phyloP scores from a whole-genome alignment of 2,113 vertebrate genomes.

The Anhinga anhinga region DNA sequence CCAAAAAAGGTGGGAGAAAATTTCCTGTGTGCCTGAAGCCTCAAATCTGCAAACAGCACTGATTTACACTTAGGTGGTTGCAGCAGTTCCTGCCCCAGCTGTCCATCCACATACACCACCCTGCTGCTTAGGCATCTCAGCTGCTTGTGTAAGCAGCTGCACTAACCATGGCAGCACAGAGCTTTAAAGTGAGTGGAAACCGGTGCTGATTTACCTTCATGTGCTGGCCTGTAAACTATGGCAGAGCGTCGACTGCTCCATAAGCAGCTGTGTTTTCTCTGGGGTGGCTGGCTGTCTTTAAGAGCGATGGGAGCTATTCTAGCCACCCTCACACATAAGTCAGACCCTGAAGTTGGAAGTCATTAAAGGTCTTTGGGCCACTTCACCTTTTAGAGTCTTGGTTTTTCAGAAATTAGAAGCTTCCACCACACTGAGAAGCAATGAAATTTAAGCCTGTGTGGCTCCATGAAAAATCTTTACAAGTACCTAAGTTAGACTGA shows the following conservation, averaged over 20 bases:
- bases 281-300: background rate
- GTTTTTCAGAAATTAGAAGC: background rate
- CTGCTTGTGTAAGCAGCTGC: background rate
- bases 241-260: accelerated
- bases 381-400: background rate
- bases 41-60: background rate
- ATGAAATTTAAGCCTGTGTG: background rate
- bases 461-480: background rate
- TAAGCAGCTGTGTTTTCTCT: background rate
- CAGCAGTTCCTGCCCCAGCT: background rate
- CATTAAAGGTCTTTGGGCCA: background rate
- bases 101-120: background rate
- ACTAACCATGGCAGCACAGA: background rate
- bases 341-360: background rate
- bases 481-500: background rate
- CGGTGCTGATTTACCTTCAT: background rate
- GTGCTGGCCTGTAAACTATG: background rate
- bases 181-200: background rate
- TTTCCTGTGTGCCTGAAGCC: background rate
- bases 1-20: background rate
- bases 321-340: accelerated
- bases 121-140: background rate
- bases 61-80: background rate
- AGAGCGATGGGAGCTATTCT: background rate
- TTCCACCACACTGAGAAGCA: background rate